phyloP scores from a whole-genome alignment of 2,797 vertebrate species.

The Zenarchopterus dispar region DNA sequence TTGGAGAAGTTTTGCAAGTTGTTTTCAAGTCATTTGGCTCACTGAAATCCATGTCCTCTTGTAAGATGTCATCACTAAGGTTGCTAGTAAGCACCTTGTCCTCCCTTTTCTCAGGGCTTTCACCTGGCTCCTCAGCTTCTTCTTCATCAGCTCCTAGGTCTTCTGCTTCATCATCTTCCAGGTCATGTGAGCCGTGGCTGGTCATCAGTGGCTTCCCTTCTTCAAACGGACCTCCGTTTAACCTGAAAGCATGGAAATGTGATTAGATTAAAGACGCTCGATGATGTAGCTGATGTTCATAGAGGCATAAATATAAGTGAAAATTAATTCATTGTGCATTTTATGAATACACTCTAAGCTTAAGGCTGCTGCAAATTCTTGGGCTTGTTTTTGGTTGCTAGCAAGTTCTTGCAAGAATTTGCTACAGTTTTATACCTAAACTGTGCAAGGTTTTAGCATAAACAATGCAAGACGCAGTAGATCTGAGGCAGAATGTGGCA shows the following conservation, averaged over 20 bases:
- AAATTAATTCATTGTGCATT: background rate
- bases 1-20: conserved; percentile 90
- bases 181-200: conserved; percentile 85
- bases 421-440: conserved; percentile 35
- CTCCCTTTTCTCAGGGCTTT: conserved; percentile 80
- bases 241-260: conserved; percentile 73
- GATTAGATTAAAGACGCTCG: conserved; percentile 8
- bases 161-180: conserved; percentile 93
- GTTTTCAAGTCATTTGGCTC: conserved; percentile 86
- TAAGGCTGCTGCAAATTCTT: background rate
- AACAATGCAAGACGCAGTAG: conserved; percentile 27
- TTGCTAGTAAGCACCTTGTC: conserved; percentile 79
- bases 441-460: conserved; percentile 14
- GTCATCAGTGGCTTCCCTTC: conserved; percentile 89
- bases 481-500: conserved; percentile 48
- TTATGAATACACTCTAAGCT: background rate
- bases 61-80: conserved; percentile 82
- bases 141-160: conserved; percentile 92
- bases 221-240: conserved; percentile 91
- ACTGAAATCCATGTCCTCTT: conserved; percentile 88
- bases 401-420: conserved; percentile 14
- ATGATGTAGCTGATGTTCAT: background rate
- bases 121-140: conserved; percentile 84
- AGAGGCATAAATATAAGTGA: background rate
- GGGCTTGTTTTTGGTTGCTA: background rate